Evolutionary conservation across 35 echinoderm and acorn worm genomes (phyloP).

Genomic region (Amphiura filiformis): DNA sequence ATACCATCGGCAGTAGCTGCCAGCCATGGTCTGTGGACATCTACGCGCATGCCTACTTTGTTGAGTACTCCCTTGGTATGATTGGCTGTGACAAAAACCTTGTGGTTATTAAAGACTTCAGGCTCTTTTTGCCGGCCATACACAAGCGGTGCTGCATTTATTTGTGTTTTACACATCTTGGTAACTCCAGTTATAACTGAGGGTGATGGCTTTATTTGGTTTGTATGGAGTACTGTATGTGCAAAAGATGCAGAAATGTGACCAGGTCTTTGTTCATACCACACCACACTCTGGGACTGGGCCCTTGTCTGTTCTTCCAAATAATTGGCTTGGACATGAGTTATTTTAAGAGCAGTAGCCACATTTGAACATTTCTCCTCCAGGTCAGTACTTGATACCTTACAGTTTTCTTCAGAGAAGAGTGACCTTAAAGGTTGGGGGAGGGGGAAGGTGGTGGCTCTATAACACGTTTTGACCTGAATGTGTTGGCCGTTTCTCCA

Average conservation of each 20-base stretch:
- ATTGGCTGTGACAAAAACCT: neutral
- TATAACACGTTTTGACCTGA: neutral
- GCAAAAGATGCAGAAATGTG: neutral
- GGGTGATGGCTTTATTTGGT: neutral
- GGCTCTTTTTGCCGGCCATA: slow-evolving; percentile 3
- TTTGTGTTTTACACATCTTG: neutral
- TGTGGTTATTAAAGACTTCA: neutral
- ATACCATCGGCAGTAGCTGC: slow-evolving; percentile 1
- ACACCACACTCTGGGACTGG: neutral
- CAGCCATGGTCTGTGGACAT: neutral
- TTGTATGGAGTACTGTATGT: neutral
- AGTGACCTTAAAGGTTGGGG: no score
- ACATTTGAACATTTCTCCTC: no score
- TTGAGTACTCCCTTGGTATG: neutral
- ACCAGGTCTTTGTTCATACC: neutral
- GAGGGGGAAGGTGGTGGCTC: no score
- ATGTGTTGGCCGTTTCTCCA: neutral
- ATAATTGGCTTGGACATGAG: neutral
- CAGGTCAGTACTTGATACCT: no score
- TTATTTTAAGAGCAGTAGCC: neutral
- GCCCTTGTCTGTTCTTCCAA: slow-evolving; percentile 1
- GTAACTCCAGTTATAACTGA: neutral
- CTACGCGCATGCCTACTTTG: neutral
- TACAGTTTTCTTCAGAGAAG: no score
- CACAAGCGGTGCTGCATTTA: neutral